These are phyloP conservation scores for Tolmerus cingulatus DNA, from an alignment of 2,888 invertebrate genomes.

Conservation along the genomic window DNA sequence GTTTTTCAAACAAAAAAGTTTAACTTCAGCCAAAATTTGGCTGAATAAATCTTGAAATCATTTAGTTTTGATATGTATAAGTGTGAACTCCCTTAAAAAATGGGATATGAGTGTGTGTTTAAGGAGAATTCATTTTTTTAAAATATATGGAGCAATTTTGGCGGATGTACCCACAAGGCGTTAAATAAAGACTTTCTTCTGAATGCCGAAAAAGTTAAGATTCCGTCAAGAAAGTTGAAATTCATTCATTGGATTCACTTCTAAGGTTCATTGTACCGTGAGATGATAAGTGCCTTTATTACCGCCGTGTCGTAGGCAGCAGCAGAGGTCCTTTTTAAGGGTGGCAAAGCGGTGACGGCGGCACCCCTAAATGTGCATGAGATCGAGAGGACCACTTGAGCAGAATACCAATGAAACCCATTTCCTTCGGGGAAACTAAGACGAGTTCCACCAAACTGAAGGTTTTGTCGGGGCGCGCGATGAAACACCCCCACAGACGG, in stretches of 20 bases:
- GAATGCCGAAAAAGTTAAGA: slow-evolving; percentile 8
- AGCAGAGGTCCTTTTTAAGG: slow-evolving; percentile 41
- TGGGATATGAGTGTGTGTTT: neutral
- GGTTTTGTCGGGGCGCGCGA: neutral
- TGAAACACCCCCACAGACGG: neutral
- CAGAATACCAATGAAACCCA: slow-evolving; percentile 40
- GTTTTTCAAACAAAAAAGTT: no score
- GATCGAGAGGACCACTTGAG: slow-evolving; percentile 35
- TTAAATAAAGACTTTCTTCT: neutral
- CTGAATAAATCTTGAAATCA: no score
- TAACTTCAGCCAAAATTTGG: no score
- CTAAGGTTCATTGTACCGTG: slow-evolving; percentile 51
- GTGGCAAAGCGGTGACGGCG: slow-evolving; percentile 5
- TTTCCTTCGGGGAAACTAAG: slow-evolving; percentile 16
- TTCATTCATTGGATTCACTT: slow-evolving; percentile 51
- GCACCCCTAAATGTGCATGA: slow-evolving; percentile 20
- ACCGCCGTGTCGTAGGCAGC: slow-evolving; percentile 49
- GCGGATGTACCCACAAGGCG: neutral
- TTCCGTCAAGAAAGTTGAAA: slow-evolving; percentile 45
- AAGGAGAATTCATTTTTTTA: neutral
- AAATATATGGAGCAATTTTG: neutral
- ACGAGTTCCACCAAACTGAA: neutral
- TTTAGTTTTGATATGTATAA: neutral
- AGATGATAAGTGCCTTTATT: slow-evolving; percentile 53
- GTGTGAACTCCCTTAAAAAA: neutral